Evolutionary conservation across 2,113 vertebrate genomes (phyloP), one percentile per base, ranked within the genome.

Genomic region (Odocoileus virginianus): DNA sequence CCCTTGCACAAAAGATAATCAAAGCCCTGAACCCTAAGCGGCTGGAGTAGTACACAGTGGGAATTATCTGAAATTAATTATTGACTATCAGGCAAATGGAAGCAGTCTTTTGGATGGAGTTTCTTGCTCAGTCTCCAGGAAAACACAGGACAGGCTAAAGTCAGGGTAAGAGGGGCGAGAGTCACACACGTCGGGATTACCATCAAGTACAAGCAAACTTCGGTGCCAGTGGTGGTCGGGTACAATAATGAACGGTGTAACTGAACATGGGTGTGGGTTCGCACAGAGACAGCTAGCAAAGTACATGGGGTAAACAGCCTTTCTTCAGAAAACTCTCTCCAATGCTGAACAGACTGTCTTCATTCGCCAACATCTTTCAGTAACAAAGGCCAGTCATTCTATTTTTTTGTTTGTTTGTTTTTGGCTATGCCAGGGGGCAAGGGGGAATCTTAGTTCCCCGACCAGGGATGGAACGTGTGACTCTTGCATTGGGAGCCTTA

Each of bases 61-160:
- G 45, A 79, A 87, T 85, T 57, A 87, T 87, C 96, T 84, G 71
- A 71, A 93, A 87, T 94, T 82, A 96, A 84, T 67, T 57, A 91
- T 60, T 90, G 19, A 28, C 52, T 30, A 94, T 30, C 33, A 47
- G 7, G 58, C 36, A 61, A 71, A 88, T 61, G 55, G 13, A 61
- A 67, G 33, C 57, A 95, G 28, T 60, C 43, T 47, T 67, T 58
- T 85, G 25, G 76, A 71, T 45, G 64, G 89, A 16, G 19, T 93
- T 78, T 87, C 87, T 82, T 78, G 33, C 15, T 21, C 7, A 83
- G 27, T 52, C 43, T 74, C 36, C 67, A 71, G 28, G 79, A 85
- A 86, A 93, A 89, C 84, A 90, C 7, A 52, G 50, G 11, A 8
- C 25, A 55, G 58, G 81, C 16, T 33, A 5, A 45, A 21, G n/a